A percentile compares a stretch with the other conserved stretches of the same genome.
These are phyloP conservation scores for Sinhomidia bicolor DNA, from an alignment of 2,888 invertebrate genomes.

Conservation along the genomic window DNA sequence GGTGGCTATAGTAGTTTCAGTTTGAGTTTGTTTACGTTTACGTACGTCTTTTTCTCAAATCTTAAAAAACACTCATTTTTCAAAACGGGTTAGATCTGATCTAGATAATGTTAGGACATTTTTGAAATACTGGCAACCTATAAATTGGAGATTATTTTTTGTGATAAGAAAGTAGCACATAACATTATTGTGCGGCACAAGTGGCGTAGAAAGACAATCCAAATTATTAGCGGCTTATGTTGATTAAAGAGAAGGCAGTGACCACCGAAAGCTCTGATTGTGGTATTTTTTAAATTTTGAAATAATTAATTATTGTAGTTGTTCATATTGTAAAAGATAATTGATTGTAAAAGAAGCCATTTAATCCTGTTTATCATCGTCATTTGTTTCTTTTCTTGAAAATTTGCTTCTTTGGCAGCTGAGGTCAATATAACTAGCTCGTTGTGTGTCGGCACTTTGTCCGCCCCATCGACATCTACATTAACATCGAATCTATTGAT, in stretches of 20 bases:
- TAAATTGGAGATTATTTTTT: background rate
- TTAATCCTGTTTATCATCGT: background rate
- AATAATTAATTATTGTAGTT: too few species aligned
- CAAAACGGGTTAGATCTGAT: background rate
- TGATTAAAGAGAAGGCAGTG: slow-evolving; percentile 35
- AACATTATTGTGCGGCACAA: slow-evolving; percentile 4
- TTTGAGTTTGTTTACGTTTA: background rate
- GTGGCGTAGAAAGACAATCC: background rate
- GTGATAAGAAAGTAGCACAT: background rate
- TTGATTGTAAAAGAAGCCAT: too few species aligned
- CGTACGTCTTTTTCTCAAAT: background rate
- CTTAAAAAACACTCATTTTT: background rate
- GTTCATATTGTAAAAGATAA: too few species aligned
- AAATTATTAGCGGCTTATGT: slow-evolving; percentile 30
- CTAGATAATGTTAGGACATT: background rate
- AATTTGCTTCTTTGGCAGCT: slow-evolving; percentile 11
- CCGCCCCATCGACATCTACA: slow-evolving; percentile 22
- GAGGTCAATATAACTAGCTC: slow-evolving; percentile 28
- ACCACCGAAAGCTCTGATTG: slow-evolving; percentile 46
- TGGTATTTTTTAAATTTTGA: background rate
- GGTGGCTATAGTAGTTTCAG: background rate
- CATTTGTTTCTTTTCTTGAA: slow-evolving; percentile 1
- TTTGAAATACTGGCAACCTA: background rate
- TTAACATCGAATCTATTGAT: slow-evolving; percentile 47
- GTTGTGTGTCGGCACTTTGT: slow-evolving; percentile 35